phyloP scores from a whole-genome alignment of 2,888 invertebrate species.

The Anarsia innoxiella region DNA sequence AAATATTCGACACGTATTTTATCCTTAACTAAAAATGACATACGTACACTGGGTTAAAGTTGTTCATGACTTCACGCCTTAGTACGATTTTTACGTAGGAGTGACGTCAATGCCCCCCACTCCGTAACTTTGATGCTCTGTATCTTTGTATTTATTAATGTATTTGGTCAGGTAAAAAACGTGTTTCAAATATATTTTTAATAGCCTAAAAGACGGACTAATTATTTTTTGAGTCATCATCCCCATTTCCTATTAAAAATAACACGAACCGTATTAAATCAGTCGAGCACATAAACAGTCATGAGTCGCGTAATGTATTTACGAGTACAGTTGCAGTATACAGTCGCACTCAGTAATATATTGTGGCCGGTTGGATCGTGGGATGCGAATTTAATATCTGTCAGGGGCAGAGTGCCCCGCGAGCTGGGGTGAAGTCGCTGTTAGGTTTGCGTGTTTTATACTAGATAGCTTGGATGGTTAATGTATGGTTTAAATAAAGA shows the following conservation, averaged over 20 bases:
- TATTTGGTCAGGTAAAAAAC: not conserved
- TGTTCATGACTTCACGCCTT: not conserved
- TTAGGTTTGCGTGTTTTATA: too few species aligned
- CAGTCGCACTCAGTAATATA: constrained; percentile 37
- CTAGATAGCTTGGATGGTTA: too few species aligned
- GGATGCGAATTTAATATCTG: constrained; percentile 71
- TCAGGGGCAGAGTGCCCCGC: constrained; percentile 53
- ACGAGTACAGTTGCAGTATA: constrained; percentile 5
- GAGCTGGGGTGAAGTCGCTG: constrained; percentile 17
- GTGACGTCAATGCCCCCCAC: not conserved
- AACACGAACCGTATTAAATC: constrained; percentile 9
- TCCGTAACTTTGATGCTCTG: not conserved
- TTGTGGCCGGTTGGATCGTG: constrained; percentile 40
- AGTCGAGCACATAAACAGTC: constrained; percentile 8
- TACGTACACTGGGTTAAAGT: not conserved
- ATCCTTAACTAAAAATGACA: not conserved
- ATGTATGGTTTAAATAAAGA: too few species aligned
- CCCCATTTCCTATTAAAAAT: too few species aligned
- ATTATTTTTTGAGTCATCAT: not conserved
- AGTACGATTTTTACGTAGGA: not conserved
- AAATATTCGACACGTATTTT: not conserved
- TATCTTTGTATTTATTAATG: not conserved
- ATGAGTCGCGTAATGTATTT: constrained; percentile 6
- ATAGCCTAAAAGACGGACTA: not conserved
- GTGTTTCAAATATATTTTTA: not conserved